Evolutionary conservation across 2,888 invertebrate species (phyloP).

Genomic region (Drosophila mulleri): DNA sequence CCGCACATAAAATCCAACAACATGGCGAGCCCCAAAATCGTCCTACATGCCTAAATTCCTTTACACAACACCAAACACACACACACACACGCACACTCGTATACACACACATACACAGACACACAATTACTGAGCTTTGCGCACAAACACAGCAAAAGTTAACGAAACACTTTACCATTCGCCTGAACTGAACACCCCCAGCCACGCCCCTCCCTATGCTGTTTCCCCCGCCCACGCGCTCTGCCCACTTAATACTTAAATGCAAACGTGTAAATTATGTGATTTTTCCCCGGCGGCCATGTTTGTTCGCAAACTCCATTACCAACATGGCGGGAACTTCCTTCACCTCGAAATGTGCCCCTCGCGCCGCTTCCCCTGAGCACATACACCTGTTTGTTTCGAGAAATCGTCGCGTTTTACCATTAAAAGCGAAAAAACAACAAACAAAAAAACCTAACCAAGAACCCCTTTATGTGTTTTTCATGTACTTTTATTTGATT

Average conservation of each 20-base stretch:
- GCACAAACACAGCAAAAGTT: conserved; percentile 69
- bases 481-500: conserved; percentile 80
- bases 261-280: conserved; percentile 81
- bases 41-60: conserved; percentile 63
- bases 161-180: conserved; percentile 71
- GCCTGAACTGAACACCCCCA: neutral
- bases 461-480: conserved; percentile 78
- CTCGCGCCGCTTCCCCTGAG: neutral
- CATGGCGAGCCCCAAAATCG: conserved; percentile 55
- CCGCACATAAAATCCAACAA: conserved; percentile 69
- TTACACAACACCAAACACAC: conserved; percentile 33
- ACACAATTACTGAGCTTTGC: conserved; percentile 68
- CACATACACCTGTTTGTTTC: conserved; percentile 72
- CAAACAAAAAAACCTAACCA: conserved; percentile 26
- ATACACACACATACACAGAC: conserved; percentile 14
- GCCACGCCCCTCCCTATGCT: neutral
- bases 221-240: conserved; percentile 21
- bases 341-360: conserved; percentile 19
- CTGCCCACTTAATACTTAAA: conserved; percentile 77
- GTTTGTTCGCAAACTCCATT: conserved; percentile 80
- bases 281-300: conserved; percentile 81
- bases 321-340: conserved; percentile 77
- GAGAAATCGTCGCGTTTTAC: conserved; percentile 73
- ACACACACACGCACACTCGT: conserved; percentile 15
- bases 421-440: conserved; percentile 61